Evolutionary conservation across 2,888 invertebrate genomes (phyloP).

Genomic region (Melinaea marsaeus): DNA sequence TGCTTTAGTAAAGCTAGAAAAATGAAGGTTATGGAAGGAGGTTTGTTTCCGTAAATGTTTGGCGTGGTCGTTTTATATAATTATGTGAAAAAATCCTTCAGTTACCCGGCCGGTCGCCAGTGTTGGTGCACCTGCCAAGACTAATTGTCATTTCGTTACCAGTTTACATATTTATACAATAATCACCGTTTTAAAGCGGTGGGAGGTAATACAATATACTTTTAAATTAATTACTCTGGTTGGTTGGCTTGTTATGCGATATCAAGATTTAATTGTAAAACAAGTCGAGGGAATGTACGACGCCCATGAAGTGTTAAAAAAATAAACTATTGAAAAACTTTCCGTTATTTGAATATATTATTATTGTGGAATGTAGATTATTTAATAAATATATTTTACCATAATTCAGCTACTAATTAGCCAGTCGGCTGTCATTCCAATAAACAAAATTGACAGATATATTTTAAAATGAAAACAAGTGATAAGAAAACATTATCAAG

Average conservation of each 20-base stretch:
- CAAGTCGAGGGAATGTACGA: constrained; percentile 29
- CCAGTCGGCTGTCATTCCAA: no score
- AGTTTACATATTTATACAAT: constrained; percentile 33
- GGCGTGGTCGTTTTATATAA: constrained; percentile 69
- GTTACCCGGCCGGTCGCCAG: constrained; percentile 56
- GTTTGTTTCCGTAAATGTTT: constrained; percentile 47
- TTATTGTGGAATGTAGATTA: neutral
- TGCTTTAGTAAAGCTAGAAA: constrained; percentile 39
- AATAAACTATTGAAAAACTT: constrained; percentile 24
- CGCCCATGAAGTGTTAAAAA: constrained; percentile 36
- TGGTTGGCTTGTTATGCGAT: constrained; percentile 39
- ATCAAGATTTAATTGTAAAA: constrained; percentile 33
- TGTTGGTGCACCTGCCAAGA: constrained; percentile 47
- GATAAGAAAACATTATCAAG: no score
- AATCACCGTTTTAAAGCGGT: constrained; percentile 15
- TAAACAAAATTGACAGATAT: no score
- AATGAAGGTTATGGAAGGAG: constrained; percentile 61
- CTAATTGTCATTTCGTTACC: constrained; percentile 38
- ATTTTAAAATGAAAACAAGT: no score
- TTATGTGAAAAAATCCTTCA: constrained; percentile 57
- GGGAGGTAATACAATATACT: constrained; percentile 23
- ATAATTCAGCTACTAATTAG: no score
- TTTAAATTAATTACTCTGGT: constrained; percentile 37
- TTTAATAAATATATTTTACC: neutral
- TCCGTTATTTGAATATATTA: no score